These are phyloP conservation scores for Cataglyphis hispanica DNA, from an alignment of 1,140 invertebrate genomes.

Conservation along the genomic window DNA sequence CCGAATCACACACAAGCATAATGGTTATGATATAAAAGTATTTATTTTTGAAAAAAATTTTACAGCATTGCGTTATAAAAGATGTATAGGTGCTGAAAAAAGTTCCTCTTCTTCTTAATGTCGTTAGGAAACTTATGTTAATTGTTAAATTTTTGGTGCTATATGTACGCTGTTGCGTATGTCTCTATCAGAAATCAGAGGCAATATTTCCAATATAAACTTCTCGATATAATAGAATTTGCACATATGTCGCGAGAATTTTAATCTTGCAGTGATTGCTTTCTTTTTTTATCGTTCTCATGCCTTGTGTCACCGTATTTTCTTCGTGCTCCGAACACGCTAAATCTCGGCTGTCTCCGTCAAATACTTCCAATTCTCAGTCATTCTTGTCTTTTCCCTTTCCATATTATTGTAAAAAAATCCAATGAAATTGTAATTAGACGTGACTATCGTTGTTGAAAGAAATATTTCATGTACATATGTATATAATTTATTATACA, in stretches of 20 bases:
- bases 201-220: slow-evolving; percentile 17
- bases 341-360: slow-evolving; percentile 77
- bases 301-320: slow-evolving; percentile 43
- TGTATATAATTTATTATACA: slow-evolving; percentile 73
- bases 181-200: not conserved
- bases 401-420: slow-evolving; percentile 55
- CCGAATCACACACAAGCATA: slow-evolving; percentile 33
- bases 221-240: not conserved
- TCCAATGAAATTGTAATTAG: slow-evolving; percentile 74
- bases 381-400: slow-evolving; percentile 23
- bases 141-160: slow-evolving; percentile 20
- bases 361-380: slow-evolving; percentile 40
- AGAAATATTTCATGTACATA: slow-evolving; percentile 81
- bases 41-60: slow-evolving; percentile 59
- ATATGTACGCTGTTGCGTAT: not conserved
- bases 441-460: slow-evolving; percentile 81
- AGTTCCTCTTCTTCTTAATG: slow-evolving; percentile 14
- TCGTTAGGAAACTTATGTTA: slow-evolving; percentile 19
- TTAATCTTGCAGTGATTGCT: slow-evolving; percentile 72
- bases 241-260: not conserved
- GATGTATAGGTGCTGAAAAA: slow-evolving; percentile 21
- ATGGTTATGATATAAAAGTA: slow-evolving; percentile 6
- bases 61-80: slow-evolving; percentile 36
- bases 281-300: slow-evolving; percentile 61
- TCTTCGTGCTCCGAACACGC: slow-evolving; percentile 81